phyloP scores from a whole-genome alignment of 1,140 invertebrate genomes.

The Heliconius himera region DNA sequence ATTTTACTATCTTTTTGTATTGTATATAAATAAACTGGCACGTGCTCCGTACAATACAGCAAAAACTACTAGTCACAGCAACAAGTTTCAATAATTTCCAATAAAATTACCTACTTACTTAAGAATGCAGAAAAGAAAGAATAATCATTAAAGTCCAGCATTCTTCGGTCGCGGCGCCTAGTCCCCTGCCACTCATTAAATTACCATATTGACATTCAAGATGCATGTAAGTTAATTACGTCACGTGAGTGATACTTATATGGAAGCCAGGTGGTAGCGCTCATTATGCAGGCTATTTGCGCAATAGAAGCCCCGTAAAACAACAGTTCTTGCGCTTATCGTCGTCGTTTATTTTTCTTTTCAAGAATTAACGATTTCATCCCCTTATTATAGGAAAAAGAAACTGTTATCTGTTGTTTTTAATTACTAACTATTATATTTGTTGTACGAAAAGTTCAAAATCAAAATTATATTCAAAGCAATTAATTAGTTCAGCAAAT shows the following conservation, averaged over 20 bases:
- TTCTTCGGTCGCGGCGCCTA: constrained; percentile 35
- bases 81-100: constrained; percentile 28
- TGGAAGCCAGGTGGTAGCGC: constrained; percentile 48
- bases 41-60: constrained; percentile 9
- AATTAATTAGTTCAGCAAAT: neutral
- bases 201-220: constrained; percentile 49
- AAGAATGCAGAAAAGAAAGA: constrained; percentile 33
- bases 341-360: neutral
- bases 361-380: neutral
- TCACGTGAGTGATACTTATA: constrained; percentile 48
- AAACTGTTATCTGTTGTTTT: neutral
- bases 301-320: constrained; percentile 44
- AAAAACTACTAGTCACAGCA: neutral
- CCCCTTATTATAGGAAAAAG: neutral
- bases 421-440: neutral
- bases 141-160: constrained; percentile 28
- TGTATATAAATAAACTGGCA: constrained; percentile 15
- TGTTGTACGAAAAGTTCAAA: neutral
- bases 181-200: constrained; percentile 42
- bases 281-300: constrained; percentile 46
- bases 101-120: constrained; percentile 23
- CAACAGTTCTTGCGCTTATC: neutral
- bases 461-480: neutral
- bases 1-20: neutral
- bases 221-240: constrained; percentile 47